Evolutionary conservation across 2,888 invertebrate species (phyloP), one percentile per base, ranked within the genome.

Genomic region (Ctenicera cuprea): DNA sequence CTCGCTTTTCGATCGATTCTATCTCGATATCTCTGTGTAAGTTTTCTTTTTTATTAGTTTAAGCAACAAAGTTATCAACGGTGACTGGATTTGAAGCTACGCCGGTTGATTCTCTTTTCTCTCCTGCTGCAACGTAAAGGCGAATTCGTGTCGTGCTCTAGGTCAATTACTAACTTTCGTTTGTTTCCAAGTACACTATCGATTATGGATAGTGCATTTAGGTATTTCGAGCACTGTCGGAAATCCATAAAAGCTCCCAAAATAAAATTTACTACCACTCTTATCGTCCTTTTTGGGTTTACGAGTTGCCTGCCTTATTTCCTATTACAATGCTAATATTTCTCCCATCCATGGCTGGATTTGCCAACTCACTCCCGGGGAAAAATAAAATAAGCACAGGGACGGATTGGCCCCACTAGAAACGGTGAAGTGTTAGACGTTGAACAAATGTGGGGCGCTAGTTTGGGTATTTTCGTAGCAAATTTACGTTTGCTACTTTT

Each of bases 31-130:
- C 38, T 59, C 37, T 59, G 59, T 59, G 38, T 38, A 38, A 38
- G 59, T 59, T 59, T 59, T 59, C 59, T 41, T 59, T 20, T 59
- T 59, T 59, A 59, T 59, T 59, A 59, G 59, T 59, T 59, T 59
- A 38, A 37, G 59, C 38, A 59, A 38, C 38, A 59, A 59, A 59
- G 59, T 59, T 59, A 20, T 22, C 59, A 38, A 20, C 59, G 59
- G 20, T 22, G 59, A 59, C 59, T 59, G 41, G 38, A 59, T 41
- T 12, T 38, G 38, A 38, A 18, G 20, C 38, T 59, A n/a, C 33
- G 20, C n/a, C 33, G 20, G 18, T 18, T 57, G 54, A 0, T 57
- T 37, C 38, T 22, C 26, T 54, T 18, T 48, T 20, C 5, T 33
- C 33, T 33, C 41, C 20, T 4, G 8, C 3, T 3, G 1, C 3